Evolutionary conservation across 1,140 invertebrate genomes (phyloP).

Genomic region (Drosophila guanche): DNA sequence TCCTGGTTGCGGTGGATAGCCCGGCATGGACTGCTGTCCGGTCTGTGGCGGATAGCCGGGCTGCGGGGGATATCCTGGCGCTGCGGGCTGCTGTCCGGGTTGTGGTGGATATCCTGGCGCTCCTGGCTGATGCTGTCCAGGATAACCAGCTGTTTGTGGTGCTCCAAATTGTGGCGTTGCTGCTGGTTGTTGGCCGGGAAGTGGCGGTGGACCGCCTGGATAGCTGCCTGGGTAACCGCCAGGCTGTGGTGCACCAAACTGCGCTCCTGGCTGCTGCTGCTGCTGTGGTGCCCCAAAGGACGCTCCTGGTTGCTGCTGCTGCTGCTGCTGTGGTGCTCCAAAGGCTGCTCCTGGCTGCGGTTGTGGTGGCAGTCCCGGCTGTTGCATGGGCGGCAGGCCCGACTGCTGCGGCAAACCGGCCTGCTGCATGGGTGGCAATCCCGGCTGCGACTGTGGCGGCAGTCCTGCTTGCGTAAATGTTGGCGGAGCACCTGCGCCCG

Average conservation of each 20-base stretch:
- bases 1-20: conserved; percentile 66
- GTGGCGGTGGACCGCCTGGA: conserved; percentile 56
- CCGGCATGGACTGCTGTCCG: conserved; percentile 49
- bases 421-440: conserved; percentile 9
- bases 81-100: conserved; percentile 39
- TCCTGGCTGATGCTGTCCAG: conserved; percentile 24
- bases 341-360: no score
- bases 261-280: conserved; percentile 23
- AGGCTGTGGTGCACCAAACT: conserved; percentile 36
- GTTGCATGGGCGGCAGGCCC: conserved; percentile 8
- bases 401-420: conserved; percentile 26
- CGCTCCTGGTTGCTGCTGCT: conserved; percentile 36
- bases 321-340: conserved; percentile 10
- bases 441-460: conserved; percentile 30
- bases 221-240: conserved; percentile 33
- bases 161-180: no score
- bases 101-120: conserved; percentile 40
- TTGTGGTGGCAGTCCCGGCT: conserved; percentile 3
- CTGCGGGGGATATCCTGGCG: conserved; percentile 72
- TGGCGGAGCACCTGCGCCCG: conserved; percentile 9
- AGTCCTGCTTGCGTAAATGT: conserved; percentile 29
- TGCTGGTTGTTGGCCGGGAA: conserved; percentile 32
- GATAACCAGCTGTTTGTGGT: no score
- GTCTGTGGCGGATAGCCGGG: conserved; percentile 58
- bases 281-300: conserved; percentile 22